These are phyloP conservation scores for Uropetala carovei DNA, from an alignment of 2,888 invertebrate species.

Conservation along the genomic window DNA sequence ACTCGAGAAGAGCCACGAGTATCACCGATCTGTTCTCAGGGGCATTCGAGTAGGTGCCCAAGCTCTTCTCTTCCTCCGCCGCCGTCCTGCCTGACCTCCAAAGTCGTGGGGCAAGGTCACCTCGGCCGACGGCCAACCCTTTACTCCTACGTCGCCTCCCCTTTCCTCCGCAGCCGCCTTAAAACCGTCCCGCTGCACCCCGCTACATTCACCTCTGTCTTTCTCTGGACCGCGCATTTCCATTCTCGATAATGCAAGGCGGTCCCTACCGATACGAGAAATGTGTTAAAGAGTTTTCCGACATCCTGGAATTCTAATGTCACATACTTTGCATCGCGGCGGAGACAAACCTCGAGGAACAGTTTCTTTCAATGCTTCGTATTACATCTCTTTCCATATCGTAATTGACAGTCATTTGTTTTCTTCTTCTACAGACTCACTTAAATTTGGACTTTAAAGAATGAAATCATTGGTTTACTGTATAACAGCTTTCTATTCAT, in stretches of 20 bases:
- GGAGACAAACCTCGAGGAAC: too few relatives aligned
- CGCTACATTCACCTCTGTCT: background rate
- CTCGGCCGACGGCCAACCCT: conserved; percentile 49
- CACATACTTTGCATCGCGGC: too few relatives aligned
- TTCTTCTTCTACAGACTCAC: too few relatives aligned
- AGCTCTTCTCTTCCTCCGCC: conserved; percentile 38
- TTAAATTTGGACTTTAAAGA: too few relatives aligned
- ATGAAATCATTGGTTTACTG: too few relatives aligned
- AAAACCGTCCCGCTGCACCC: conserved; percentile 18
- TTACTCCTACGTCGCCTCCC: background rate
- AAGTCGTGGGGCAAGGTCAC: conserved; percentile 64
- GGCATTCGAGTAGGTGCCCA: conserved; percentile 43
- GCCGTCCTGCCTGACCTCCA: conserved; percentile 57
- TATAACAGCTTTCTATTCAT: too few relatives aligned
- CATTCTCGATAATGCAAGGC: too few relatives aligned
- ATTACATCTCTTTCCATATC: too few relatives aligned
- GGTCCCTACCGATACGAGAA: background rate
- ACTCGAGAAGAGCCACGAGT: background rate
- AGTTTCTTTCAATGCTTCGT: too few relatives aligned
- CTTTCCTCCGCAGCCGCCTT: background rate
- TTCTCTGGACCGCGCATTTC: background rate
- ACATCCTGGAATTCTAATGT: too few relatives aligned
- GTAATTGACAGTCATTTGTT: too few relatives aligned
- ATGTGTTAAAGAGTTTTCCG: background rate
- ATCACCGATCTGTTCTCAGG: conserved; percentile 19